Evolutionary conservation across 2,888 invertebrate species (phyloP).

Genomic region (Lochmaea crataegi): DNA sequence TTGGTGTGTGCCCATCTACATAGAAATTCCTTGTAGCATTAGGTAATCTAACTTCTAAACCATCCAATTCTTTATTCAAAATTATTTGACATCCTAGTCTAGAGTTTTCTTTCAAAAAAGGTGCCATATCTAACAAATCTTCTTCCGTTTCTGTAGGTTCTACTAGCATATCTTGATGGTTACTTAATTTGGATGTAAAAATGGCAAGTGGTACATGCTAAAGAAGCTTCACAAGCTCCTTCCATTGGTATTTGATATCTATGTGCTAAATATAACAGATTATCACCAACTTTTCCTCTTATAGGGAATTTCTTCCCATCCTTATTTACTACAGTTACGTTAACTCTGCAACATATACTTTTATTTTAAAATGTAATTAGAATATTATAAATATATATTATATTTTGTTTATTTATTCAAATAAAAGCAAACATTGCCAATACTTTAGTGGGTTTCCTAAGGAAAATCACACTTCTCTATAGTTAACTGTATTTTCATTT

Average conservation of each 20-base stretch:
- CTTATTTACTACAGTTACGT: slow-evolving; percentile 86
- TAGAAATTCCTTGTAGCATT: slow-evolving; percentile 95
- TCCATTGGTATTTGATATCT: slow-evolving; percentile 94
- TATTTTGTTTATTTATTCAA: neutral
- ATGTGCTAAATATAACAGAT: slow-evolving; percentile 93
- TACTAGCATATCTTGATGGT: slow-evolving; percentile 79
- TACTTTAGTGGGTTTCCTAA: no score
- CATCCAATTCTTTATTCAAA: slow-evolving; percentile 88
- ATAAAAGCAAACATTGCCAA: no score
- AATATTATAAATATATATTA: slow-evolving; percentile 2
- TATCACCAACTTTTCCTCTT: slow-evolving; percentile 96
- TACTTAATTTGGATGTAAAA: slow-evolving; percentile 88
- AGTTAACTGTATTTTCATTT: neutral
- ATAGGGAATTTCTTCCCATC: slow-evolving; percentile 81
- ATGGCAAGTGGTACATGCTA: slow-evolving; percentile 99
- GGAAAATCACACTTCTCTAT: no score
- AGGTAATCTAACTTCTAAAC: slow-evolving; percentile 84
- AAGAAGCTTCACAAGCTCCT: slow-evolving; percentile 98
- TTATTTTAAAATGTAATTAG: slow-evolving; percentile 33
- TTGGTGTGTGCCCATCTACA: slow-evolving; percentile 97
- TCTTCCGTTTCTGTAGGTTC: slow-evolving; percentile 93
- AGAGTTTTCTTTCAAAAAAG: slow-evolving; percentile 94
- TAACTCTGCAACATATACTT: slow-evolving; percentile 69
- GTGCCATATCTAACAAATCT: slow-evolving; percentile 96
- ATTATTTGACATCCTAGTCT: slow-evolving; percentile 94